These are phyloP conservation scores for Antheraea assamensis DNA, from an alignment of 2,888 invertebrate genomes.

Conservation along the genomic window DNA sequence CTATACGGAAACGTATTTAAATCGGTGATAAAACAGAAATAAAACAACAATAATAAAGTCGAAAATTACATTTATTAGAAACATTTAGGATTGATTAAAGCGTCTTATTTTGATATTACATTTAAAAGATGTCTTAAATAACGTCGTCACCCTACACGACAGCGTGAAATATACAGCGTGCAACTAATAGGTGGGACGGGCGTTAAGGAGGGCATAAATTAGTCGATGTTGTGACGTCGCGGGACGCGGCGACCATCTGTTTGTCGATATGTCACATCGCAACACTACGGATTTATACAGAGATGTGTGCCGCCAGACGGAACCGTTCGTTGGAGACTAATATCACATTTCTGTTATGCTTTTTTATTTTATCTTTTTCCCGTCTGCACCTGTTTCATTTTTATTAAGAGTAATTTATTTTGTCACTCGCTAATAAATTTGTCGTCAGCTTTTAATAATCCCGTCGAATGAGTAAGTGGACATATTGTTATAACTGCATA, in stretches of 20 bases:
- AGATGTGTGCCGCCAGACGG: constrained; percentile 38
- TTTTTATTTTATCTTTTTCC: constrained; percentile 24
- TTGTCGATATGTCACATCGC: constrained; percentile 78
- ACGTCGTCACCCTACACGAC: constrained; percentile 57
- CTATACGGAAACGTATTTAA: neutral
- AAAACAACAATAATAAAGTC: neutral
- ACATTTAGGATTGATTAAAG: neutral
- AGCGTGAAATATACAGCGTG: constrained; percentile 73
- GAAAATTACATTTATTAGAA: neutral
- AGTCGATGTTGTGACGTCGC: constrained; percentile 77
- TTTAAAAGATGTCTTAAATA: constrained; percentile 29
- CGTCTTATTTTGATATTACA: neutral
- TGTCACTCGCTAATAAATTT: constrained; percentile 9
- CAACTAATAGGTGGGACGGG: constrained; percentile 80
- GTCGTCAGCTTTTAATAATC: constrained; percentile 13
- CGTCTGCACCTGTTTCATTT: constrained; percentile 28
- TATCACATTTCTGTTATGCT: constrained; percentile 7
- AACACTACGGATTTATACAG: constrained; percentile 56
- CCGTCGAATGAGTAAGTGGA: constrained; percentile 9
- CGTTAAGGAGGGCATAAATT: constrained; percentile 81
- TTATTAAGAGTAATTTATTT: constrained; percentile 21
- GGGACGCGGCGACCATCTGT: constrained; percentile 72
- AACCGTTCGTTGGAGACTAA: constrained; percentile 4
- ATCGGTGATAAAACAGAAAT: neutral
- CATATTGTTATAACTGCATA: constrained; percentile 16